Conservation (phyloP, 2,888 invertebrate species). For the Deilephila elpenor region DNA sequence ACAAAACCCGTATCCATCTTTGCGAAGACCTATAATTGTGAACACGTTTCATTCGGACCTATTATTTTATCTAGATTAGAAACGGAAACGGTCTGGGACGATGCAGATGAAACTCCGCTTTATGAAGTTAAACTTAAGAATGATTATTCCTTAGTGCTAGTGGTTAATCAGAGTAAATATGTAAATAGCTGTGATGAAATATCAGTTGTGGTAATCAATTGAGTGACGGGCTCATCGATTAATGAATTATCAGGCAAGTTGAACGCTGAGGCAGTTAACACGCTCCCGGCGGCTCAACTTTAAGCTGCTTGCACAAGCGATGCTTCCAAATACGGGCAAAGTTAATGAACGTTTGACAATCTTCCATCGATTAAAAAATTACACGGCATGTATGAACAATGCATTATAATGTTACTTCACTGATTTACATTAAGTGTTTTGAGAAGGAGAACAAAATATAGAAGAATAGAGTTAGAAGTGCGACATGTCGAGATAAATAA, state of each 20-base stretch:
- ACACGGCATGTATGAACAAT: conserved; percentile 5
- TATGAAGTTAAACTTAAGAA: conserved; percentile 6
- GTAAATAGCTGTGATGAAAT: conserved; percentile 38
- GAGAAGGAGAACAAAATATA: too few species aligned
- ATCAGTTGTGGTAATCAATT: conserved; percentile 41
- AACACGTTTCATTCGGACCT: conserved; percentile 45
- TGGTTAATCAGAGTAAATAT: conserved; percentile 36
- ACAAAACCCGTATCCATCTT: conserved; percentile 26
- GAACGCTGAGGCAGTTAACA: conserved; percentile 27
- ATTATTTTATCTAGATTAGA: conserved; percentile 45
- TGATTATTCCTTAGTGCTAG: not conserved
- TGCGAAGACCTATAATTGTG: conserved; percentile 49
- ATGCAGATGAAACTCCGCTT: conserved; percentile 30
- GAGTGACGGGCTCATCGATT: conserved; percentile 44
- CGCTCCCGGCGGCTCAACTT: conserved; percentile 22
- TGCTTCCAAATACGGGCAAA: conserved; percentile 29
- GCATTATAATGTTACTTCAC: conserved; percentile 14
- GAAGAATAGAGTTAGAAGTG: too few species aligned
- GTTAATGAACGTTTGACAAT: conserved; percentile 29
- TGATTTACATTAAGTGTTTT: not conserved
- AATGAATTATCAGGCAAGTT: conserved; percentile 44
- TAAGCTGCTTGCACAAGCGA: conserved; percentile 23
- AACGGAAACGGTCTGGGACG: not conserved
- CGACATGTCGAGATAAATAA: too few species aligned
- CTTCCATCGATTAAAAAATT: conserved; percentile 27